Conservation (phyloP, 1,140 invertebrate species). For the Sogatella furcifera region DNA sequence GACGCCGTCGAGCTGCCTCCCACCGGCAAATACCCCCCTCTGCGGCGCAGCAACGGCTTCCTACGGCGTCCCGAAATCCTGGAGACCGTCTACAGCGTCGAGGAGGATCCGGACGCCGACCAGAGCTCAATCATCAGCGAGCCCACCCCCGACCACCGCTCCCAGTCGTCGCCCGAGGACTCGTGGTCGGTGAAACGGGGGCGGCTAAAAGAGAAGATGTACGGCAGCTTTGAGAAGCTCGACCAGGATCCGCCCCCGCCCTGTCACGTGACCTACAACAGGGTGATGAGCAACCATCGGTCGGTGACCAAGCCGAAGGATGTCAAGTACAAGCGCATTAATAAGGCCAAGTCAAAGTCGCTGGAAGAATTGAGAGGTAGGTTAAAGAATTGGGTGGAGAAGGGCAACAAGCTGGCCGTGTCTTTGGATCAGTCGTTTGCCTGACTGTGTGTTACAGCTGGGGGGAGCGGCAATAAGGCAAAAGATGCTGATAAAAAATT, state of each 20-base stretch:
- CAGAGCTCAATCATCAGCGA: constrained; percentile 13
- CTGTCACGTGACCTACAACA: constrained; percentile 64
- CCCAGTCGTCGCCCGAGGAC: constrained; percentile 19
- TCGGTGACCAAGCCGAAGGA: constrained; percentile 83
- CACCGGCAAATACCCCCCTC: constrained; percentile 51
- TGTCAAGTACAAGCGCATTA: constrained; percentile 81
- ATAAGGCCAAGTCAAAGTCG: constrained; percentile 81
- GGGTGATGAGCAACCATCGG: constrained; percentile 80
- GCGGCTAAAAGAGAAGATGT: constrained; percentile 25
- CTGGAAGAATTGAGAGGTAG: constrained; percentile 70
- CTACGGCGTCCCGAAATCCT: constrained; percentile 64
- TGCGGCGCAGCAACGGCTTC: constrained; percentile 59
- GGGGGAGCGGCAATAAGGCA: no score
- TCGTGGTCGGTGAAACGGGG: not conserved
- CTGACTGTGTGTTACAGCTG: constrained; percentile 6
- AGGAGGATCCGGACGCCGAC: constrained; percentile 61
- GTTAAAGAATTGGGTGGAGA: constrained; percentile 73
- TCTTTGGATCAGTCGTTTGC: constrained; percentile 41
- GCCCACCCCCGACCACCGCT: constrained; percentile 12
- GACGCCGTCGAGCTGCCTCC: constrained; percentile 63
- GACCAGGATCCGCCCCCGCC: constrained; percentile 26
- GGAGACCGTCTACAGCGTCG: constrained; percentile 76
- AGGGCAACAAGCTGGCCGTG: constrained; percentile 51
- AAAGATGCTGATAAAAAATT: no score
- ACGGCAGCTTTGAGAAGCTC: constrained; percentile 37